Evolutionary conservation across 2,113 vertebrate species (phyloP).

Genomic region (Amblyopsis rosae): DNA sequence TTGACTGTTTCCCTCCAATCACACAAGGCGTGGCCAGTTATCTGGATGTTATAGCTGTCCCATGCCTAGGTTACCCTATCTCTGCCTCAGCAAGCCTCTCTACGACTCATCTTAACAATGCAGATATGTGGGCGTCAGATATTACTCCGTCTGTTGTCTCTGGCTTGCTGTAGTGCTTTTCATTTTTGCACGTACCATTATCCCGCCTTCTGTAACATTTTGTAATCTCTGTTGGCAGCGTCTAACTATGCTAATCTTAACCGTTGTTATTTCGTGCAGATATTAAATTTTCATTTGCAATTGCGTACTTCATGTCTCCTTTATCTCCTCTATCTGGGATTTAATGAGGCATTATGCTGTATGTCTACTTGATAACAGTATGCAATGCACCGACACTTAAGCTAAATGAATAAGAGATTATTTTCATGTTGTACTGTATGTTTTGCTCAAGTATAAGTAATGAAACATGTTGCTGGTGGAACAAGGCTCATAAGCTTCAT

Average conservation of each 20-base stretch:
- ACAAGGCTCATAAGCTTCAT: no score
- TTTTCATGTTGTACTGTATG: no score
- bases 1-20: slow-evolving; percentile 13
- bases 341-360: not conserved
- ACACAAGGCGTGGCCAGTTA: slow-evolving; percentile 50
- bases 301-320: not conserved
- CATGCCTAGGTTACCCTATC: slow-evolving; percentile 30
- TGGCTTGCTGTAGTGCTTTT: no score
- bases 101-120: slow-evolving; percentile 27
- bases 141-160: not conserved
- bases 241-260: slow-evolving; percentile 25
- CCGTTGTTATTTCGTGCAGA: slow-evolving; percentile 24
- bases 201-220: not conserved
- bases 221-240: slow-evolving; percentile 6
- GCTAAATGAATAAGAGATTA: no score
- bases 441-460: no score
- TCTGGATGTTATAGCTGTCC: slow-evolving; percentile 55
- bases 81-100: slow-evolving; percentile 16
- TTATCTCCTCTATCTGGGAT: not conserved
- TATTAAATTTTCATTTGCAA: not conserved
- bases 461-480: no score
- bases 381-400: not conserved
- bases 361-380: not conserved
- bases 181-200: slow-evolving; percentile 4
- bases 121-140: slow-evolving; percentile 15